Conservation (phyloP, 2,888 invertebrate species). For the Scaptomyza flava region DNA sequence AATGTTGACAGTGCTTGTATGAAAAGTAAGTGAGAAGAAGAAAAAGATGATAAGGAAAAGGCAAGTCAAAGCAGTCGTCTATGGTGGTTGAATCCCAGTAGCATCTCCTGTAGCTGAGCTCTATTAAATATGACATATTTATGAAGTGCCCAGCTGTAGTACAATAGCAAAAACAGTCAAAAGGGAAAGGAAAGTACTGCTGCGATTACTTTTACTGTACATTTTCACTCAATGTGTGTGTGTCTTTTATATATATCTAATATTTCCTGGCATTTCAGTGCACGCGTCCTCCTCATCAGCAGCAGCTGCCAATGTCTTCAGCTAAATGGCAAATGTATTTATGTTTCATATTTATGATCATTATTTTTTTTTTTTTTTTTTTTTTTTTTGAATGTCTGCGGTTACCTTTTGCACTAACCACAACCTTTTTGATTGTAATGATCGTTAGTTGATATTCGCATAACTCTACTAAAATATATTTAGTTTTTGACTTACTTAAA, state of each 20-base stretch:
- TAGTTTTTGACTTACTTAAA: neutral
- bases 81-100: slow-evolving; percentile 56
- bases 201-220: slow-evolving; percentile 46
- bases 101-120: slow-evolving; percentile 59
- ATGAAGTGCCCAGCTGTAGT: slow-evolving; percentile 76
- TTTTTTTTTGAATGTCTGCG: slow-evolving; percentile 49
- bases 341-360: slow-evolving; percentile 71
- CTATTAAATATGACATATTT: slow-evolving; percentile 82
- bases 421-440: slow-evolving; percentile 15
- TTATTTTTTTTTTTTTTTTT: slow-evolving; percentile 40
- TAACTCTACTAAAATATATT: slow-evolving; percentile 2
- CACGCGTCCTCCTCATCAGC: slow-evolving; percentile 45
- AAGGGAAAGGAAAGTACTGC: slow-evolving; percentile 42
- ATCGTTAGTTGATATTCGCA: too few relatives aligned
- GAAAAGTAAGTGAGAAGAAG: slow-evolving; percentile 56
- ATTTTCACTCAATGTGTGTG: slow-evolving; percentile 11
- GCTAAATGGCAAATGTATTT: slow-evolving; percentile 68
- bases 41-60: slow-evolving; percentile 38
- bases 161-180: slow-evolving; percentile 45
- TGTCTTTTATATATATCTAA: slow-evolving; percentile 11
- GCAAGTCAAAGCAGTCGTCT: slow-evolving; percentile 53
- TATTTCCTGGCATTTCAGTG: slow-evolving; percentile 47
- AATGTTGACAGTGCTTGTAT: slow-evolving; percentile 26
- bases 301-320: slow-evolving; percentile 42
- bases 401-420: slow-evolving; percentile 30